Percentiles rank a stretch among this genome's conserved stretches.
Conservation (phyloP, 2,888 invertebrate genomes). For the Archips xylosteana region DNA sequence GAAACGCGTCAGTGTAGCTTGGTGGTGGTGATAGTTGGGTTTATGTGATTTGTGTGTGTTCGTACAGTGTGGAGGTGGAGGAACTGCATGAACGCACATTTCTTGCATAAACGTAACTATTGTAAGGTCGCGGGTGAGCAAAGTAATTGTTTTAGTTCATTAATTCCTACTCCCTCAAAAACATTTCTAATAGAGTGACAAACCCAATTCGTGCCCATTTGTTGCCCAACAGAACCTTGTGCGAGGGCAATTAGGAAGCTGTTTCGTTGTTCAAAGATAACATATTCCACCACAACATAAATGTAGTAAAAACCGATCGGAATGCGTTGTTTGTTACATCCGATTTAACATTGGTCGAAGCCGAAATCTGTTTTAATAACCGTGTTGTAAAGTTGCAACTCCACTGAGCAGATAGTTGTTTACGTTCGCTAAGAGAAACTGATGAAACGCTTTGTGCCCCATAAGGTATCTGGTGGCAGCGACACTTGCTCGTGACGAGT, state of each 20-base stretch:
- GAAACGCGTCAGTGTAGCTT: no score
- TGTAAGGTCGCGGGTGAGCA: no score
- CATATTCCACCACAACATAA: conserved; percentile 34
- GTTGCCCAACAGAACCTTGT: conserved; percentile 55
- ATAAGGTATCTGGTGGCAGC: conserved; percentile 63
- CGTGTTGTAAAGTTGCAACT: conserved; percentile 50
- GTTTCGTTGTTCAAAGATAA: conserved; percentile 42
- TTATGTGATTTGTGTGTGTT: no score
- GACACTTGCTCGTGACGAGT: conserved; percentile 50
- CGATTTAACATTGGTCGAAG: conserved; percentile 17
- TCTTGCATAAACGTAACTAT: no score
- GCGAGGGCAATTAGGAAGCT: conserved; percentile 60
- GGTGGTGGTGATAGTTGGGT: no score
- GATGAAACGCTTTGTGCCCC: conserved; percentile 68
- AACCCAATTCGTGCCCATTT: conserved; percentile 40
- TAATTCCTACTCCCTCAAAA: conserved; percentile 8
- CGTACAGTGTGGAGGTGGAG: no score
- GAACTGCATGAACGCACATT: no score
- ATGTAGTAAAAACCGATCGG: conserved; percentile 50
- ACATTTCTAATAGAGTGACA: conserved; percentile 26
- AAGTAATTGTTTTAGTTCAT: no score
- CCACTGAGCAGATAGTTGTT: conserved; percentile 57
- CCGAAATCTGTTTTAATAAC: conserved; percentile 48
- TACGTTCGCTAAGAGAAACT: conserved; percentile 64
- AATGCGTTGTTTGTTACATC: conserved; percentile 63